Conservation (phyloP, 2,888 invertebrate species). For the Callyntrura sp. region DNA sequence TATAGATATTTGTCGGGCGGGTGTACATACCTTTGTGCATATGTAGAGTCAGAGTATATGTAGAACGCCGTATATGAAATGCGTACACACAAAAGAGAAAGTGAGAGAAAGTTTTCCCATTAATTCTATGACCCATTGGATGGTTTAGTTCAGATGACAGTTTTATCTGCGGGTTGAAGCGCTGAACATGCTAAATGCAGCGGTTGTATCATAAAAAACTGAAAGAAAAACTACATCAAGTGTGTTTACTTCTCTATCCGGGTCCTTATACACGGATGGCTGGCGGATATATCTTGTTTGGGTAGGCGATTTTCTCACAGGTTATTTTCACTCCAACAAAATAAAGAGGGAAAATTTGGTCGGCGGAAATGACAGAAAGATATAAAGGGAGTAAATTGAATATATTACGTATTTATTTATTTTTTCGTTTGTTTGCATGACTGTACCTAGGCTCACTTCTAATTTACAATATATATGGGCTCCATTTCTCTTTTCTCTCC, state of each 20-base stretch:
- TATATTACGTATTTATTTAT: conserved; percentile 72
- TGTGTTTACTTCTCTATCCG: conserved; percentile 18
- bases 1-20: neutral
- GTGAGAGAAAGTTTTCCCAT: conserved; percentile 72
- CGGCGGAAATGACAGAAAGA: conserved; percentile 60
- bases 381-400: conserved; percentile 57
- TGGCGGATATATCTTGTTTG: neutral
- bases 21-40: neutral
- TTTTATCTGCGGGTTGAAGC: conserved; percentile 62
- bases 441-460: conserved; percentile 51
- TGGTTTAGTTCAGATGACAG: conserved; percentile 68
- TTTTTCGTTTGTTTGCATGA: conserved; percentile 69
- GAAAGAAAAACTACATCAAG: neutral
- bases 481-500: conserved; percentile 20
- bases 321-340: neutral
- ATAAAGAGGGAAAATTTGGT: conserved; percentile 38
- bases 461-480: conserved; percentile 28
- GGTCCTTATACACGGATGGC: neutral
- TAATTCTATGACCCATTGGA: conserved; percentile 72
- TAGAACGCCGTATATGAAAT: neutral
- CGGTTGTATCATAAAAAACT: conserved; percentile 50
- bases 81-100: neutral
- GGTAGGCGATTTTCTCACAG: neutral
- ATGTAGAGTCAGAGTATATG: too few species aligned
- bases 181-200: conserved; percentile 33